Percentiles rank a stretch among this genome's conserved stretches.
phyloP scores from a whole-genome alignment of 2,113 vertebrate genomes.

The Antennarius striatus region DNA sequence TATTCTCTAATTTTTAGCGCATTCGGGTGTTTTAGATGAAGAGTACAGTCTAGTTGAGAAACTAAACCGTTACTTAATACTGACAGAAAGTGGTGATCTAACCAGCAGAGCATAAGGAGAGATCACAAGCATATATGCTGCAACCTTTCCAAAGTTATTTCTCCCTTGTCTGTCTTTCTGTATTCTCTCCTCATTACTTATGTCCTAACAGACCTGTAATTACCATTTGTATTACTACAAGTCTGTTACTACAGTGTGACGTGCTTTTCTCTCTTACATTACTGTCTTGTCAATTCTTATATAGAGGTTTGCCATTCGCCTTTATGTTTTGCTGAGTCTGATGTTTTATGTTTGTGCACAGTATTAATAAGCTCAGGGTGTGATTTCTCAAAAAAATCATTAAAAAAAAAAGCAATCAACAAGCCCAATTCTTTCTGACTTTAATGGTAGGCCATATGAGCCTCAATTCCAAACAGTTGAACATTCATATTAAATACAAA shows the following conservation, averaged over 20 bases:
- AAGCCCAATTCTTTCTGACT: too few relatives aligned
- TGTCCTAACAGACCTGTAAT: neutral
- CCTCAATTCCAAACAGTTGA: too few relatives aligned
- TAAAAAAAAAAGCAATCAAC: too few relatives aligned
- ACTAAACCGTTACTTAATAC: slow-evolving; percentile 34
- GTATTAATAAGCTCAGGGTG: too few relatives aligned
- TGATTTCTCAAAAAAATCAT: too few relatives aligned
- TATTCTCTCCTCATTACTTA: neutral
- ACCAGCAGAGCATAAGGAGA: slow-evolving; percentile 1
- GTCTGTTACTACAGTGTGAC: neutral
- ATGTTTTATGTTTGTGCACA: neutral
- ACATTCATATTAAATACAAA: too few relatives aligned
- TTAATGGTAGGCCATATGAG: too few relatives aligned
- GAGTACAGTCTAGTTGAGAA: neutral
- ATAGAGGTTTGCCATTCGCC: neutral
- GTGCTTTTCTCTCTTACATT: too few relatives aligned
- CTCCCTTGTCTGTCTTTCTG: neutral
- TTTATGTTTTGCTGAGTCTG: neutral
- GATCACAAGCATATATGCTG: neutral
- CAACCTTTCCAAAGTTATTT: too few relatives aligned
- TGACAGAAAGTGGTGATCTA: slow-evolving; percentile 26
- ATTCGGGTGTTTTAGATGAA: neutral
- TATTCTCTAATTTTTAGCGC: too few relatives aligned
- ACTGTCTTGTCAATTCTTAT: too few relatives aligned
- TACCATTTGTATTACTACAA: neutral